Conservation (phyloP, 2,888 invertebrate species). For the Agonopterix heracliana region DNA sequence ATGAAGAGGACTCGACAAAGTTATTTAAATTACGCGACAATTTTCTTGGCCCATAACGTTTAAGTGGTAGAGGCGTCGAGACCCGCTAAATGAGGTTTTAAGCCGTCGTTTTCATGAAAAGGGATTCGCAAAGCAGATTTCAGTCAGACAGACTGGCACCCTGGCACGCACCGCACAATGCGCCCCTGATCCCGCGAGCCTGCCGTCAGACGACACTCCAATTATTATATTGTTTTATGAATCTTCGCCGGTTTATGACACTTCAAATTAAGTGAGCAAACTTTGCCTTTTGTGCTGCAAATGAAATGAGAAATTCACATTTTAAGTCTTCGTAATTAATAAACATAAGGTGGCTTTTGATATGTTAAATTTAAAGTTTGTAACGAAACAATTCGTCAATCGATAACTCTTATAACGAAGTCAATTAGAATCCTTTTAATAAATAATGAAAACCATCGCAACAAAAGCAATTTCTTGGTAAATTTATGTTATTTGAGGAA, state of each 20-base stretch:
- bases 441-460: conserved; percentile 11
- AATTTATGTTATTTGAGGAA: conserved; percentile 22
- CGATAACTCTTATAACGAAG: no score
- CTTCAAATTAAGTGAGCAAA: conserved; percentile 52
- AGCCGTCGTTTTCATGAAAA: conserved; percentile 58
- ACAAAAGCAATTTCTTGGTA: conserved; percentile 17
- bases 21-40: conserved; percentile 72
- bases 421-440: neutral
- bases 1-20: conserved; percentile 51
- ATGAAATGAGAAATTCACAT: conserved; percentile 4
- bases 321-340: conserved; percentile 8
- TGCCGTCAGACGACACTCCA: conserved; percentile 36
- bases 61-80: conserved; percentile 59
- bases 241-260: conserved; percentile 51
- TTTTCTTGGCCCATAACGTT: conserved; percentile 61
- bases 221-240: conserved; percentile 65
- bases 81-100: conserved; percentile 68
- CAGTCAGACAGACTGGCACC: conserved; percentile 33
- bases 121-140: conserved; percentile 67
- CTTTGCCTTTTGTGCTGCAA: conserved; percentile 35
- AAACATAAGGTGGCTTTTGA: conserved; percentile 5
- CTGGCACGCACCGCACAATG: conserved; percentile 44
- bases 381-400: neutral
- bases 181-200: conserved; percentile 40
- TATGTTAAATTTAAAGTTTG: conserved; percentile 1